Conservation (phyloP, 2,113 vertebrate species). For the Plecotus auritus region DNA sequence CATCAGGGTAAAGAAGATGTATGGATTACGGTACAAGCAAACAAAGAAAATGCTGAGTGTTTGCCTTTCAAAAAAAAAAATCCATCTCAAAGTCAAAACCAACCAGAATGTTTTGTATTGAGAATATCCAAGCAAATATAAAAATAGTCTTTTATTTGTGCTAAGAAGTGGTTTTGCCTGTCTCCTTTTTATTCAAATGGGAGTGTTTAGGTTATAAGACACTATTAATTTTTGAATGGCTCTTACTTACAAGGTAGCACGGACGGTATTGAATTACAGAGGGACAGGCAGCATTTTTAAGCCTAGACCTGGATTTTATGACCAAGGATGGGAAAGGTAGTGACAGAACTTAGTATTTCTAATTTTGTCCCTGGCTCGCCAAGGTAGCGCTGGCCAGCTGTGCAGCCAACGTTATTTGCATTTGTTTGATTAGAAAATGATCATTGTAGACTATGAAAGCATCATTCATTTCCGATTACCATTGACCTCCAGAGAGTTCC, state of each 20-base stretch:
- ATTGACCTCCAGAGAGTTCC: background rate
- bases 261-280: background rate
- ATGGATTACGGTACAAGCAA: background rate
- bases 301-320: background rate
- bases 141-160: background rate
- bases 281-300: background rate
- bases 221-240: background rate
- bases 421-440: slow-evolving; percentile 38
- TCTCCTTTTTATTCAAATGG: background rate
- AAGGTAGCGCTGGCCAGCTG: background rate
- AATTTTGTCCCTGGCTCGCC: background rate
- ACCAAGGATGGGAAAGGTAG: background rate
- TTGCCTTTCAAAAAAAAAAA: background rate
- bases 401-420: background rate
- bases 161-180: background rate
- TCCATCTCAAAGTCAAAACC: slow-evolving; percentile 4
- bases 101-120: background rate
- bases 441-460: background rate
- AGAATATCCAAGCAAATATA: background rate
- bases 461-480: slow-evolving; percentile 11
- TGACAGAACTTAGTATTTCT: background rate
- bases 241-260: background rate
- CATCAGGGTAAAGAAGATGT: slow-evolving; percentile 2
- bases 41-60: slow-evolving; percentile 9
- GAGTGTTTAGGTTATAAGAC: background rate